Evolutionary conservation across 1,140 invertebrate species (phyloP), one percentile per base, ranked within the genome.

Genomic region (Maniola jurtina): DNA sequence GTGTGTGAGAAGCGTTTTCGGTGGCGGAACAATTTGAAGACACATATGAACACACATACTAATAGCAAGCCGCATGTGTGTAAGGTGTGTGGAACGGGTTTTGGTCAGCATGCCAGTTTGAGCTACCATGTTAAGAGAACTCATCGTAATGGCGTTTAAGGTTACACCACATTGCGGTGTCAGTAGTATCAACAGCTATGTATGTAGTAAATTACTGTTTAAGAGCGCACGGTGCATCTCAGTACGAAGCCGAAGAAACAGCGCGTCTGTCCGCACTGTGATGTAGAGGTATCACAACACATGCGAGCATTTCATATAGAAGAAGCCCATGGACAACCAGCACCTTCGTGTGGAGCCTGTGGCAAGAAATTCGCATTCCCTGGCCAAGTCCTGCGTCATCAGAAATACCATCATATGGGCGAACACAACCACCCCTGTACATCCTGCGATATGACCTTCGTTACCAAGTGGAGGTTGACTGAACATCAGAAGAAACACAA

Each of bases 401-500:
- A 79, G 45, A 77, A 68, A 59, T 68, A 64, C 9, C 73, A 61
- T 54, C 79, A 86, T 14, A 81, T 84, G 70, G 80, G 82, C 34
- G 86, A 87, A 58, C 74, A 64, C 57, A 75, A 55, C 33, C 15
- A 76, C 80, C 16, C 45, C 64, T 92, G 91, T 48, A 68, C 80
- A 0, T 47, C 82, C 5, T 92, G 91, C 61, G 63, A 73, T 6
- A 76, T 77, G 59, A 76, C 76, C 3, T 91, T 89, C 65, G 68
- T 68, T 13, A 61, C 71, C 16, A 42, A 54, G 1, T 89, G 83
- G 6, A 80, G 83, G 55, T 81, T 92, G 40, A 86, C 81, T 8
- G 75, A 83, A 13, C 92, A 92, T 55, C 64, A 86, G 3, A 90
- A 90, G 61, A 92, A 92, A 36, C 93, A 94, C 76, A 80, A 9